These are phyloP conservation scores for Oryzaephilus surinamensis DNA, from an alignment of 1,140 invertebrate species.

Conservation along the genomic window DNA sequence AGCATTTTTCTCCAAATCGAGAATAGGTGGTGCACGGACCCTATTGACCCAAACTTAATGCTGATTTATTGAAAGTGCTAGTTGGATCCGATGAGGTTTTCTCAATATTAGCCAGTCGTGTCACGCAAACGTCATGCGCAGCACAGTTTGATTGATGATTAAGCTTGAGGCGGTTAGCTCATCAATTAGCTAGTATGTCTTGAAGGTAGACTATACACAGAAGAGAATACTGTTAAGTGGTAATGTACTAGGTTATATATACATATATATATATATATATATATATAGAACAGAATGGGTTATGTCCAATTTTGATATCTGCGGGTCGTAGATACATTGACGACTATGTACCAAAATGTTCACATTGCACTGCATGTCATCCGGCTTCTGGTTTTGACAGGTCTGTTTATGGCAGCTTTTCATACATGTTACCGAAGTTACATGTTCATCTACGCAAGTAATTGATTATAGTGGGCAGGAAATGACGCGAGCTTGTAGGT, in stretches of 20 bases:
- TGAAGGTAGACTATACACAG: constrained; percentile 16
- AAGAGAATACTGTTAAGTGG: too few species aligned
- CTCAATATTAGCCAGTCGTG: constrained; percentile 20
- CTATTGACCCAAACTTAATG: constrained; percentile 14
- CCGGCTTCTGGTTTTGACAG: constrained; percentile 26
- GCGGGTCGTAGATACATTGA: too few species aligned
- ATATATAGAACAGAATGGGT: too few species aligned
- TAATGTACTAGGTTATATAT: too few species aligned
- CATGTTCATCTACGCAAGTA: constrained; percentile 37
- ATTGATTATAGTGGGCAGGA: constrained; percentile 37
- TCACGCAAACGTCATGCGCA: constrained; percentile 22
- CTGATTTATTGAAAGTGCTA: constrained; percentile 19
- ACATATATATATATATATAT: too few species aligned
- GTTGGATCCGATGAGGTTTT: constrained; percentile 13
- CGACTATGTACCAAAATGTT: neutral
- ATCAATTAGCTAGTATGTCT: constrained; percentile 26
- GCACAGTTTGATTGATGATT: constrained; percentile 26
- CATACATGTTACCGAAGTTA: constrained; percentile 34
- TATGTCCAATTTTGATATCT: too few species aligned
- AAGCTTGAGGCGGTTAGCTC: constrained; percentile 15
- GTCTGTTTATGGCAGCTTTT: constrained; percentile 33
- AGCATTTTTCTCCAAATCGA: constrained; percentile 13
- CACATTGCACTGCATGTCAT: too few species aligned
- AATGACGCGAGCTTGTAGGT: constrained; percentile 36
- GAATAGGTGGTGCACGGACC: constrained; percentile 11